Conservation (phyloP, 1,140 invertebrate species). For the Asbolus verrucosus region DNA sequence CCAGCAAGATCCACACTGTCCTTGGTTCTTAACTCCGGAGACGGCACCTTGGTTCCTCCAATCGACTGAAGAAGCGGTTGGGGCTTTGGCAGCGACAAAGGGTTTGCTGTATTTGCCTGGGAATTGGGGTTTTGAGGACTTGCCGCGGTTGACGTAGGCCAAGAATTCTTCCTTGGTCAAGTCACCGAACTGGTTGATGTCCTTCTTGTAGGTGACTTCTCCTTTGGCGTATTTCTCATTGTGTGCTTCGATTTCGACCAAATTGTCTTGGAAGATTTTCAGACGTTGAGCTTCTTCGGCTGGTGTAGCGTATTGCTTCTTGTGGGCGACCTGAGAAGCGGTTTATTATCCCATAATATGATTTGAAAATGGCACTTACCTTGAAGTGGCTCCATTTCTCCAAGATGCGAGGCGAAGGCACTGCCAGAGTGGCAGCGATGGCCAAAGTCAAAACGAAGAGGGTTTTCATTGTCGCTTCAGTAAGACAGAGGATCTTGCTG, state of each 20-base stretch:
- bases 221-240: conserved; percentile 16
- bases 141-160: conserved; percentile 18
- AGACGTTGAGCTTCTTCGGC: conserved; percentile 82
- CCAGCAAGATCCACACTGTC: conserved; percentile 93
- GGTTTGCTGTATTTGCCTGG: not conserved
- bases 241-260: conserved; percentile 36
- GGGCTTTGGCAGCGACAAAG: not conserved
- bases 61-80: conserved; percentile 5
- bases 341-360: not conserved
- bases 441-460: conserved; percentile 14
- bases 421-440: conserved; percentile 1
- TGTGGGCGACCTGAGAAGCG: conserved; percentile 70
- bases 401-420: not conserved
- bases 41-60: conserved; percentile 67
- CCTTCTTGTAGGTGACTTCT: conserved; percentile 8
- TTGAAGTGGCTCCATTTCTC: conserved; percentile 6
- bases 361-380: not conserved
- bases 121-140: not conserved
- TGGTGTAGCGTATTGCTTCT: conserved; percentile 75
- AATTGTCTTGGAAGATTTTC: conserved; percentile 61
- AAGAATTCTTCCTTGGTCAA: conserved; percentile 29
- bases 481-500: not conserved
- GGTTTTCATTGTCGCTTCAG: conserved; percentile 6
- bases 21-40: conserved; percentile 91
- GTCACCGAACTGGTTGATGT: conserved; percentile 34